These are phyloP conservation scores for Protonibea diacanthus DNA, from an alignment of 2,797 vertebrate species.

Conservation along the genomic window DNA sequence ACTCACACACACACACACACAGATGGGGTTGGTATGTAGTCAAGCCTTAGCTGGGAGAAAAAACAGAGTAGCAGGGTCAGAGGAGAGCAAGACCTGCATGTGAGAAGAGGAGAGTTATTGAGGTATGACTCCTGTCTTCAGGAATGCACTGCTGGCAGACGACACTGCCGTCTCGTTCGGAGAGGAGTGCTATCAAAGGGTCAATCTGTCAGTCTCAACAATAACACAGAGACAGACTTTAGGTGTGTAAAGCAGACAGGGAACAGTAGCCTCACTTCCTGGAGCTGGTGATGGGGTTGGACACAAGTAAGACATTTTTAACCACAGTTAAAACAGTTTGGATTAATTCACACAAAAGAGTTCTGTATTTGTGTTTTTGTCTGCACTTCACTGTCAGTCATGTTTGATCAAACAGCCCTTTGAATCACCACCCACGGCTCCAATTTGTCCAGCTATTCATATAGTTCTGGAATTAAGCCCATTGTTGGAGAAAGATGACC, in stretches of 20 bases:
- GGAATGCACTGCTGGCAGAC: constrained; percentile 70
- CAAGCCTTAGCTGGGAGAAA: constrained; percentile 16
- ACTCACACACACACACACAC: constrained; percentile 21
- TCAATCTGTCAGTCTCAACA: constrained; percentile 50
- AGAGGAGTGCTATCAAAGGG: constrained; percentile 41
- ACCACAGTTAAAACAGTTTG: neutral
- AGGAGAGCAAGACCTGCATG: constrained; percentile 41
- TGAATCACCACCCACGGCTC: neutral
- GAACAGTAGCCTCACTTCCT: constrained; percentile 5
- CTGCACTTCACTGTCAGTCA: neutral
- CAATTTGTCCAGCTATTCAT: neutral
- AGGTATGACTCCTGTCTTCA: constrained; percentile 68
- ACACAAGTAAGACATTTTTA: neutral
- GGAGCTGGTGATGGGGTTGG: neutral
- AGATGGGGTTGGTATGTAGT: constrained; percentile 53
- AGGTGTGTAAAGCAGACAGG: constrained; percentile 15
- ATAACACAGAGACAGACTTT: constrained; percentile 25
- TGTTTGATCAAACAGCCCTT: constrained; percentile 9
- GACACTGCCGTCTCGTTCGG: constrained; percentile 9
- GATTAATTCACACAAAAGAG: no score
- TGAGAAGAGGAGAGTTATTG: constrained; percentile 43
- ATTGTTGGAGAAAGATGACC: neutral
- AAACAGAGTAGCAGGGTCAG: constrained; percentile 40
- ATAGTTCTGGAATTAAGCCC: neutral
- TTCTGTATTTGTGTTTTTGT: neutral